phyloP scores from a whole-genome alignment of 1,140 invertebrate genomes.

The Heliconius hermathena region DNA sequence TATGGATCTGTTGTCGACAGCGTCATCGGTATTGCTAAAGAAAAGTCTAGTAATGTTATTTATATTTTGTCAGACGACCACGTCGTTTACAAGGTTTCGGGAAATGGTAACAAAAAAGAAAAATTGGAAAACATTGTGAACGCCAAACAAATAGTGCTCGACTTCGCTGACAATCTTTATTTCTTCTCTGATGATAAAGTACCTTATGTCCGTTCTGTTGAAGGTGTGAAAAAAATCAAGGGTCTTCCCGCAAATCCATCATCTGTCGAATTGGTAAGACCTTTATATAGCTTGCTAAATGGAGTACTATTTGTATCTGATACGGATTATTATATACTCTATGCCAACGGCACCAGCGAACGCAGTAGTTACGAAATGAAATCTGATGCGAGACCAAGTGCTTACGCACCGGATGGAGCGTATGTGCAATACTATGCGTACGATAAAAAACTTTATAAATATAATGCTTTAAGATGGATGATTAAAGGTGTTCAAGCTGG shows the following conservation, averaged over 20 bases:
- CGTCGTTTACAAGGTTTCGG: constrained; percentile 56
- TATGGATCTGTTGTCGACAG: constrained; percentile 59
- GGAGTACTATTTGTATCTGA: constrained; percentile 47
- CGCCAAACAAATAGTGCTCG: constrained; percentile 57
- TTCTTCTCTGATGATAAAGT: constrained; percentile 53
- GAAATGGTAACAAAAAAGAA: constrained; percentile 56
- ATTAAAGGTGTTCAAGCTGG: too few species aligned
- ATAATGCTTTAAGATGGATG: not conserved
- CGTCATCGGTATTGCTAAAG: constrained; percentile 55
- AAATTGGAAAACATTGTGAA: constrained; percentile 47
- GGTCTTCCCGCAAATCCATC: constrained; percentile 47
- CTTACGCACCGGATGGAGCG: constrained; percentile 54
- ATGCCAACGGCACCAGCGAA: constrained; percentile 50
- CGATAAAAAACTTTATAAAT: constrained; percentile 66
- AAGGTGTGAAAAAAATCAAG: constrained; percentile 49
- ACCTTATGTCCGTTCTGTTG: constrained; percentile 43
- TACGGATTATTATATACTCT: constrained; percentile 44
- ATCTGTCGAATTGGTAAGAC: constrained; percentile 46
- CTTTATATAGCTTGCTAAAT: constrained; percentile 51
- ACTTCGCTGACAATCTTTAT: constrained; percentile 58
- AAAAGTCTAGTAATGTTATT: constrained; percentile 47
- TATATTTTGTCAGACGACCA: constrained; percentile 59
- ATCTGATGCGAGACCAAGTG: constrained; percentile 48
- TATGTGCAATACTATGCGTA: constrained; percentile 58
- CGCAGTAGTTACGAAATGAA: constrained; percentile 39